Conservation (phyloP, 2,113 vertebrate genomes). For the Sakesphorus luctuosus region DNA sequence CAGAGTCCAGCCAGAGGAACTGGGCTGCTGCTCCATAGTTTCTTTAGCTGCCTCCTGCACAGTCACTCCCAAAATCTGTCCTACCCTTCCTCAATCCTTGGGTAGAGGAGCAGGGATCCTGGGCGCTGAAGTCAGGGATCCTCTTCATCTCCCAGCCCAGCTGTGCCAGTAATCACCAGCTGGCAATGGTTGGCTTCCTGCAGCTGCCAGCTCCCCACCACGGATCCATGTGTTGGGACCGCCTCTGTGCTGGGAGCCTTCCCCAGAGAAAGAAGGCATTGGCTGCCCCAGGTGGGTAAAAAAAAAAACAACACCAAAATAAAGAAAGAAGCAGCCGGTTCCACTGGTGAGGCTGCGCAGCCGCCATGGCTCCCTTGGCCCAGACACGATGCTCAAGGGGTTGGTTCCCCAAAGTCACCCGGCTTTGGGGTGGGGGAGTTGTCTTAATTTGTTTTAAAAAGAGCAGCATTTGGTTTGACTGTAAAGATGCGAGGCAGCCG, state of each 20-base stretch:
- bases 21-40: not conserved
- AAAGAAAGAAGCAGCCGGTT: conserved; percentile 19
- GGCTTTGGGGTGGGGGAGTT: accelerated
- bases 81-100: not conserved
- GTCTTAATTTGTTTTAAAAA: conserved; percentile 36
- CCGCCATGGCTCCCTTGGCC: not conserved
- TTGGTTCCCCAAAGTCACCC: not conserved
- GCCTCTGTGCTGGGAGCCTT: not conserved
- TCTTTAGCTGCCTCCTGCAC: not conserved
- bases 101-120: not conserved
- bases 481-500: not conserved
- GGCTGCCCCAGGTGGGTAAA: not conserved
- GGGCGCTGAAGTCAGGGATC: accelerated
- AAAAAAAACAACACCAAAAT: not conserved
- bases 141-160: not conserved
- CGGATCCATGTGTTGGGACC: not conserved
- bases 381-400: accelerated
- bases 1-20: not conserved
- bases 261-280: accelerated
- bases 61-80: not conserved
- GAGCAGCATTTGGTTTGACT: conserved; percentile 68
- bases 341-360: not conserved
- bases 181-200: accelerated
- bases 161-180: not conserved
- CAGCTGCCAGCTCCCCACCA: not conserved